phyloP scores from a whole-genome alignment of 2,888 invertebrate species.

The Mythimna albipuncta region DNA sequence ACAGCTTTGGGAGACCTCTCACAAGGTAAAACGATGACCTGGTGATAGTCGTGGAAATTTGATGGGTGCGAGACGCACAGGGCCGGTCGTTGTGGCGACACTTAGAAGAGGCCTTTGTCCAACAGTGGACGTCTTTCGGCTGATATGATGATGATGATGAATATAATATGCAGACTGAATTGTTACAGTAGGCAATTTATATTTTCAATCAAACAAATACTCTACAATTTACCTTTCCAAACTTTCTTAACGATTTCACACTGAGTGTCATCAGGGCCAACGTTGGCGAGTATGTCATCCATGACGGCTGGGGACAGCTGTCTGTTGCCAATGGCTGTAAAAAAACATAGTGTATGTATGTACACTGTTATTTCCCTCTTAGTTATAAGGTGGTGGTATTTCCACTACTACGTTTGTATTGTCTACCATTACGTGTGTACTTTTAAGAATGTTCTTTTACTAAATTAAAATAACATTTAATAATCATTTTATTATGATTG shows the following conservation, averaged over 20 bases:
- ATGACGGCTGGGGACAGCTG: conserved; percentile 20
- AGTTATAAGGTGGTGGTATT: too few relatives aligned
- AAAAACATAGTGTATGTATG: neutral
- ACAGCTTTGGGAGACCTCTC: too few relatives aligned
- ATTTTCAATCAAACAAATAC: neutral
- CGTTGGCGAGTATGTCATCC: conserved; percentile 28
- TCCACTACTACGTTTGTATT: neutral
- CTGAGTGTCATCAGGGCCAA: neutral
- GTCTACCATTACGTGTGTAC: too few relatives aligned
- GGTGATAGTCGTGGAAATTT: too few relatives aligned
- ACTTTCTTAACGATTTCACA: conserved; percentile 9
- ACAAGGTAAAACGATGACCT: too few relatives aligned
- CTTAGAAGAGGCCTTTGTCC: too few relatives aligned
- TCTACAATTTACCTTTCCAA: conserved; percentile 15
- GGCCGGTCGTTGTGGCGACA: too few relatives aligned
- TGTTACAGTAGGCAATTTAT: neutral
- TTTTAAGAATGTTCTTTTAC: too few relatives aligned
- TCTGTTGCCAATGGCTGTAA: conserved; percentile 23
- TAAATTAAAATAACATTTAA: neutral
- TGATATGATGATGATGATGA: too few relatives aligned
- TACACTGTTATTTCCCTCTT: neutral
- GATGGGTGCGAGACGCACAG: too few relatives aligned
- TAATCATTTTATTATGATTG: neutral
- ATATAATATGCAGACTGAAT: neutral
- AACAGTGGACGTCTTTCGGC: too few relatives aligned